Base-by-base conservation (phyloP, 2,113 vertebrate species). In the Lipotes vexillifer region DNA sequence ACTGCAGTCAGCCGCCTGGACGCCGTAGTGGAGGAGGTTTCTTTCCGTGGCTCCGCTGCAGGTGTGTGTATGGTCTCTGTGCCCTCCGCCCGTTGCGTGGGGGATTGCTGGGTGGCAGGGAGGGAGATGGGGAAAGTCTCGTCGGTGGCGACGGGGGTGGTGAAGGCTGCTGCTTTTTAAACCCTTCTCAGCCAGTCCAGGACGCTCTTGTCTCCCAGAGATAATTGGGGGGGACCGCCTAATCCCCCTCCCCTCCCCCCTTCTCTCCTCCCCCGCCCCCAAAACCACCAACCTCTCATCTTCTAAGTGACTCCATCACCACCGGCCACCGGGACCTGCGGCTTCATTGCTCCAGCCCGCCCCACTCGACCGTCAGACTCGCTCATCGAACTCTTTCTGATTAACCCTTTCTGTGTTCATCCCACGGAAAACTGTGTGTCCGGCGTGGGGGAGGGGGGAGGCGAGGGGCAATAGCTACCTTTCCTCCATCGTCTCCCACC, bases 371-470 rank as follows among this genome's bases (percentile, higher is more conserved):
- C 89, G 97, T 97, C 97, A 96, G 97, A 98, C 95, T 97, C 97
- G 97, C 97, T 97, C 97, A 97, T 97, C 96, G 97, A 98, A 97
- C 97, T 97, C 97, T 98, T 96, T 97, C 97, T 97, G 91, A 98
- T 98, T 97, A 98, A 98, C 97, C 97, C 96, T 97, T 97, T 98
- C 97, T 98, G 98, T 98, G 97, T 98, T 88, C 98, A 98, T 98
- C 94, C 97, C 98, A 98, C 97, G 97, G 96, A 97, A 98, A 98
- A 97, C 93, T 98, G 97, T 98, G 96, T 98, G 97, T 97, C 95
- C 69, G 91, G 97, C 91, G 75, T 10, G 84, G 94, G 81, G 96
- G 55, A 36, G 71, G 77, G 95, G 95, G 94, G 74, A 93, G 97
- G 97, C 75, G 74, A 98, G 94, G 96, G 72, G 97, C 98, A 92